Percentiles rank a stretch among this genome's conserved stretches.
Evolutionary conservation across 2,888 invertebrate species (phyloP).

Genomic region (Cosmia pyralina): DNA sequence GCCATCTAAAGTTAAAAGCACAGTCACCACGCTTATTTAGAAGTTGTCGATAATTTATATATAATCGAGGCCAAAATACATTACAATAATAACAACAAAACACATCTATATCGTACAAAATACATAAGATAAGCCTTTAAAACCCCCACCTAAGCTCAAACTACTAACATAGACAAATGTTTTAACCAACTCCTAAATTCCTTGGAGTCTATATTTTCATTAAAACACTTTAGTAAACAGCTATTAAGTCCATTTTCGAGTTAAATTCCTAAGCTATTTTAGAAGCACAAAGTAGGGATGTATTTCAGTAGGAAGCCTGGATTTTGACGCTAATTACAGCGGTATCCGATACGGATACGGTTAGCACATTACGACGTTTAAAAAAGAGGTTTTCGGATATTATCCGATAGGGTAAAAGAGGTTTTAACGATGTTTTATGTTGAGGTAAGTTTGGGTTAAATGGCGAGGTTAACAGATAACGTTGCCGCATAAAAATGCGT

Average conservation of each 20-base stretch:
- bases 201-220: constrained; percentile 54
- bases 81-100: constrained; percentile 1
- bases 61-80: background rate
- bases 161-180: constrained; percentile 42
- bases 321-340: constrained; percentile 55
- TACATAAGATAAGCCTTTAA: constrained; percentile 2
- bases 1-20: too few species aligned
- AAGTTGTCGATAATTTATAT: background rate
- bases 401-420: constrained; percentile 33
- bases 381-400: constrained; percentile 41
- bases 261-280: constrained; percentile 13
- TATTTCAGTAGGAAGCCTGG: constrained; percentile 37
- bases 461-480: background rate
- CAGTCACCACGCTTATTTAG: background rate
- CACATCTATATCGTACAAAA: background rate
- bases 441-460: background rate
- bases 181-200: constrained; percentile 40
- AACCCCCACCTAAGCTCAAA: constrained; percentile 19
- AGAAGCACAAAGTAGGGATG: constrained; percentile 29
- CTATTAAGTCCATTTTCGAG: constrained; percentile 49
- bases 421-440: constrained; percentile 38
- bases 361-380: constrained; percentile 38
- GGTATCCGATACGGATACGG: constrained; percentile 47
- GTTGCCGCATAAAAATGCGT: background rate
- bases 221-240: constrained; percentile 49